Conservation (phyloP, 2,797 vertebrate genomes). For the Pangasius sanitwongsei region DNA sequence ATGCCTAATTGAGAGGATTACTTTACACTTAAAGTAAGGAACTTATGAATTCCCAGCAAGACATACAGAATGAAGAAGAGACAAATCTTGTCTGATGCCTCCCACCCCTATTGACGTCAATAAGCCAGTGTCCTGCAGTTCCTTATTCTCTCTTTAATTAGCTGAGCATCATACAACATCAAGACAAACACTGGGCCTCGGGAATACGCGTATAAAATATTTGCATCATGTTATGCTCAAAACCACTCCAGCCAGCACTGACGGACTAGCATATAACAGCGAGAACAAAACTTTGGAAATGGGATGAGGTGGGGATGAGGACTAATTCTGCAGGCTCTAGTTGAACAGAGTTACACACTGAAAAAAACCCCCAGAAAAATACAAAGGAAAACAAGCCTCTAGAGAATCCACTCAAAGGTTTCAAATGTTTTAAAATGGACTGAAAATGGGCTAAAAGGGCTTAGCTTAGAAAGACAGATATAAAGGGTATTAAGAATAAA, state of each 20-base stretch:
- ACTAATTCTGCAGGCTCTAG: background rate
- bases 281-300: constrained; percentile 12
- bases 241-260: background rate
- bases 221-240: constrained; percentile 8
- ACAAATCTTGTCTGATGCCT: constrained; percentile 29
- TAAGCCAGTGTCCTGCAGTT: constrained; percentile 12
- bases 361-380: background rate
- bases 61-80: constrained; percentile 41
- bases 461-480: constrained; percentile 40
- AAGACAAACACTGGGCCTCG: background rate
- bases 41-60: constrained; percentile 58
- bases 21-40: constrained; percentile 68
- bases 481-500: background rate
- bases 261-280: background rate
- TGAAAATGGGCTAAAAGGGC: constrained; percentile 56
- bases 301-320: background rate
- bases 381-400: constrained; percentile 33
- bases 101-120: constrained; percentile 1
- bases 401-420: constrained; percentile 65
- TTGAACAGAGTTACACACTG: background rate
- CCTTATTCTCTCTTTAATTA: constrained; percentile 36
- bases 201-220: background rate
- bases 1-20: constrained; percentile 75
- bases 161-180: constrained; percentile 20
- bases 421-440: constrained; percentile 71